Evolutionary conservation across 1,140 invertebrate genomes (phyloP).

Genomic region (Campoletis sonorensis): DNA sequence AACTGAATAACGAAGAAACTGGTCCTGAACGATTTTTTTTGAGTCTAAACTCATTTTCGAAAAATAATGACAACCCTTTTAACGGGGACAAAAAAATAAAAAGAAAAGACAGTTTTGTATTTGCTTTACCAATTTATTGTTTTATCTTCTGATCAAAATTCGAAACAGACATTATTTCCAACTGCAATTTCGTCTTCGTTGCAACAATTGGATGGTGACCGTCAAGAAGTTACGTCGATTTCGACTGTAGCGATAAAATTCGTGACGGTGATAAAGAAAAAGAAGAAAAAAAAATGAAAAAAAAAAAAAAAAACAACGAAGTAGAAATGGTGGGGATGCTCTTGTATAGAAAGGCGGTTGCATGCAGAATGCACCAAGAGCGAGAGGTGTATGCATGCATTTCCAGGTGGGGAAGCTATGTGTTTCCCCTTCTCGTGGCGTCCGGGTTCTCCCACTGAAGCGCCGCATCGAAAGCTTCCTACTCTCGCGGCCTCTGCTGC

Average conservation of each 20-base stretch:
- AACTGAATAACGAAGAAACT: no score
- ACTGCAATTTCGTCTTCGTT: no score
- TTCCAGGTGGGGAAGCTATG: slow-evolving; percentile 26
- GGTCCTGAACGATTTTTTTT: no score
- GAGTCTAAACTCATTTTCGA: no score
- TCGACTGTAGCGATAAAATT: neutral
- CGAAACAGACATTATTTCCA: neutral
- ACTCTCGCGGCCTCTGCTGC: neutral
- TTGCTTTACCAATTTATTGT: no score
- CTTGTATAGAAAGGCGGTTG: neutral
- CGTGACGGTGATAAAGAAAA: neutral
- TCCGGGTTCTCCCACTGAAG: neutral
- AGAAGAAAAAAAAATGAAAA: no score
- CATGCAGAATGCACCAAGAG: neutral
- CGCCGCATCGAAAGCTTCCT: neutral
- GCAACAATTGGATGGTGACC: no score
- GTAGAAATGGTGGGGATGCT: neutral
- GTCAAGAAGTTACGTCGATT: neutral
- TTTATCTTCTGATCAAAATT: no score
- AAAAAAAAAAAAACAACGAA: neutral
- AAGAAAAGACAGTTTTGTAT: no score
- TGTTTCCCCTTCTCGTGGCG: neutral
- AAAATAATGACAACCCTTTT: no score
- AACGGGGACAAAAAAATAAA: no score
- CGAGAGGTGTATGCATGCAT: slow-evolving; percentile 20